Evolutionary conservation across 2,113 vertebrate genomes (phyloP), one percentile per base, ranked within the genome.

Genomic region (Trogon surrucura): DNA sequence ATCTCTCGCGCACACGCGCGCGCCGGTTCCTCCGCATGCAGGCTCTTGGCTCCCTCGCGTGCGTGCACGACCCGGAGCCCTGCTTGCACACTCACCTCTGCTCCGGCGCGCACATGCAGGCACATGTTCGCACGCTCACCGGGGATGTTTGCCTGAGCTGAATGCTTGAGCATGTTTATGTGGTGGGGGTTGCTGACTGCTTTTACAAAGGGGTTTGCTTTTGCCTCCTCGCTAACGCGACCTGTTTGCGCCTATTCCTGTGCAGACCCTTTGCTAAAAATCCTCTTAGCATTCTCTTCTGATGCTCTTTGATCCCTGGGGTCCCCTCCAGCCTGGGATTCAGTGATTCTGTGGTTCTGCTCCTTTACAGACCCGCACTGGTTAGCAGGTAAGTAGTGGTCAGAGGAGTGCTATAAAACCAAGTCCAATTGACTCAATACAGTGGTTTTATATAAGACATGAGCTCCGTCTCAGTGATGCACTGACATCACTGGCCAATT

Each of bases 1-100:
- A 72, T 96, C 96, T 96, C 67, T 96, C 90, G 81, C 89, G 89
- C 87, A 34, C 75, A 36, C 50, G 13, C 51, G 21, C 66, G 14
- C 5, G 4, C 84, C 18, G 56, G 56, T 53, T 81, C 66, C 80
- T 74, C 60, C 50, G 34, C 57, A 29, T 65, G 6, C 73, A 14
- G 44, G 12, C 58, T 44, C 66, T 61, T 79, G 83, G 66, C 91
- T 93, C 80, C 30, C 80, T 82, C 25, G 9, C 16, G 27, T 44
- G 73, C 50, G 78, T 69, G 70, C 84, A 41, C 23, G 16, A 9
- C n/a, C 82, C 88, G 62, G 77, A 41, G 11, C 27, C 79, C 61
- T 66, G 1, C 58, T 91, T 66, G 36, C 79, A 89, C 87, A 11
- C 94, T 94, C 91, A 45, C 20, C 88, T 69, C 78, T 9, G 27